Conservation (phyloP, 2,113 vertebrate species). For the Asarcornis scutulata region DNA sequence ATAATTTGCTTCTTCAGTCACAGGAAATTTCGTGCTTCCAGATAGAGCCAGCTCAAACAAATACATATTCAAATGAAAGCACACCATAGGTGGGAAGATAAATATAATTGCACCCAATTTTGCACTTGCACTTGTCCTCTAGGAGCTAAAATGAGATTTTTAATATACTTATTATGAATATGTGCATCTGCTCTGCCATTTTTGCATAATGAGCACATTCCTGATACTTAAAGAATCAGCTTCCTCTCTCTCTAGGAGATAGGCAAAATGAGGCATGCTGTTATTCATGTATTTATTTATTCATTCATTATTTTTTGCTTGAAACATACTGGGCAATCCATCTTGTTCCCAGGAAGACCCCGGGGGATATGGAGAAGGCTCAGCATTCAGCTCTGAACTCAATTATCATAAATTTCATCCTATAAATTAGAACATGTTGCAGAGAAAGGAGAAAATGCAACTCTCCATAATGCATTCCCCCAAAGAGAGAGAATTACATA, state of each 20-base stretch:
- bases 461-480: background rate
- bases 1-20: slow-evolving; percentile 34
- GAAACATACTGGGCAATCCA: slow-evolving; percentile 39
- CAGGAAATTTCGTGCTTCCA: slow-evolving; percentile 3
- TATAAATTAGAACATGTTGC: slow-evolving; percentile 48
- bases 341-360: slow-evolving; percentile 41
- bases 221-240: slow-evolving; percentile 61
- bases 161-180: slow-evolving; percentile 49
- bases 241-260: slow-evolving; percentile 14
- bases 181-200: slow-evolving; percentile 48
- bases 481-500: background rate
- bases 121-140: slow-evolving; percentile 35
- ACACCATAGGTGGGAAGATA: slow-evolving; percentile 31
- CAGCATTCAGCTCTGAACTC: slow-evolving; percentile 18
- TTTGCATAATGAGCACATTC: slow-evolving; percentile 55
- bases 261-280: slow-evolving; percentile 43
- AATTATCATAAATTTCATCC: slow-evolving; percentile 46
- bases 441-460: background rate
- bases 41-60: background rate
- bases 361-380: slow-evolving; percentile 12
- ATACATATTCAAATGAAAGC: slow-evolving; percentile 20
- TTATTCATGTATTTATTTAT: slow-evolving; percentile 60
- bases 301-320: slow-evolving; percentile 42
- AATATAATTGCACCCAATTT: slow-evolving; percentile 58
- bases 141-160: slow-evolving; percentile 60